Base-by-base conservation (phyloP, 2,888 invertebrate species). In the Ditylenchus weischeri region DNA sequence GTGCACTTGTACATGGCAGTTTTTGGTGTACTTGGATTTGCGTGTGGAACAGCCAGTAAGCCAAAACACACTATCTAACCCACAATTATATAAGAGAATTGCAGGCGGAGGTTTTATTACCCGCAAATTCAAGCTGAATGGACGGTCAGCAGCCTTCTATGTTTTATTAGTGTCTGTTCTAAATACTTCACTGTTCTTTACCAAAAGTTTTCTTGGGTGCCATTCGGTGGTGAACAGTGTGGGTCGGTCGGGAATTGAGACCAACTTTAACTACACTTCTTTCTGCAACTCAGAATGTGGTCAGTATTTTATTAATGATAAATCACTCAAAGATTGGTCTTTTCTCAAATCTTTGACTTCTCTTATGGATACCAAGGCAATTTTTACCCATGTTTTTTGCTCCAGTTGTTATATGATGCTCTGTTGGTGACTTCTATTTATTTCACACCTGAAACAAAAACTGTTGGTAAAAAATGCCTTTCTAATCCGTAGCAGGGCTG, bases 231-330 rank as follows among this genome's bases (percentile, higher is more conserved):
- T 80, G 0, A 78, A 80, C 57, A 75, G 71, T 13, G 74, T 80
- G 51, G 80, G 77, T 13, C 23, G 65, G 43, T 38, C 48, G 50
- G 54, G 61, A 21, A 11, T 29, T 48, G 38, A 15, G 35, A 70
- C 71, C 18, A 72, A 76, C 64, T 79, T 79, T 69, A 82, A 81
- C 60, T 80, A 81, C 69, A 81, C 77, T 4, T 48, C 63, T 0
- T 51, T 69, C 7, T 84, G 84, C 72, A 84, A 84, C 71, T 48
- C 67, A 0, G 79, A 80, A 49, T 84, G 84, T 68, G 75, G 54
- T 54, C 2, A 54, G 54, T 54, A 50, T 19, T 6, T 21, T 29
- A 29, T 2, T 29, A 5, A 29, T 29, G 29, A 29, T 75, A 0
- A 84, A 84, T 70, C 77, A 79, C 8, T 77, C 43, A 6, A 21